Percentiles rank a stretch among this genome's conserved stretches.
These are phyloP conservation scores for Arrhopalites spinosus DNA, from an alignment of 2,888 invertebrate species.

Conservation along the genomic window DNA sequence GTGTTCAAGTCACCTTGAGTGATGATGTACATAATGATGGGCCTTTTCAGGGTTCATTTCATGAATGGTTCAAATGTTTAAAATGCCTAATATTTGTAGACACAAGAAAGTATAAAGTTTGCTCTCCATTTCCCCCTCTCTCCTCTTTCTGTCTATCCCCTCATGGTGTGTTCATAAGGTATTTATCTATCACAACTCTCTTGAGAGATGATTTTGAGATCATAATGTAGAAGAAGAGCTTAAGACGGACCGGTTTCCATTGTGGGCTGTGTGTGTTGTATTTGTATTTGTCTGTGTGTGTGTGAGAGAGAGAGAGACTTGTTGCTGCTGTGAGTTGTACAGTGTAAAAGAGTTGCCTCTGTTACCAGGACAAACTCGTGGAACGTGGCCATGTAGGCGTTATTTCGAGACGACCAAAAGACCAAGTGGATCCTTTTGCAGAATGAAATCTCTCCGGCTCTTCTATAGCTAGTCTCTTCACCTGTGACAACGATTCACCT, in stretches of 20 bases:
- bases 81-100: not conserved
- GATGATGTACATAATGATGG: not conserved
- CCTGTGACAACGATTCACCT: slow-evolving; percentile 41
- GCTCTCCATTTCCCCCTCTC: too few species aligned
- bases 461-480: slow-evolving; percentile 38
- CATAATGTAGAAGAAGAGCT: not conserved
- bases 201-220: not conserved
- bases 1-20: too few species aligned
- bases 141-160: too few species aligned
- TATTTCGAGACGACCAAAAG: slow-evolving; percentile 35
- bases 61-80: not conserved
- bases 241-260: slow-evolving; percentile 39
- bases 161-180: too few species aligned
- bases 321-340: slow-evolving; percentile 8
- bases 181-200: too few species aligned
- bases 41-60: not conserved
- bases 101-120: too few species aligned
- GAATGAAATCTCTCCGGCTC: slow-evolving; percentile 28
- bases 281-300: slow-evolving; percentile 34
- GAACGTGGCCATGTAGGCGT: slow-evolving; percentile 45
- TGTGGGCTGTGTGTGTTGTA: slow-evolving; percentile 35
- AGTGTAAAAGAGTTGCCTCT: not conserved
- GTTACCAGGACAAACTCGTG: slow-evolving; percentile 38
- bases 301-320: slow-evolving; percentile 15
- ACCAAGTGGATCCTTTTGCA: slow-evolving; percentile 27